Evolutionary conservation across 2,888 invertebrate genomes (phyloP), one percentile per base, ranked within the genome.

Genomic region (Cephus pygmeus): DNA sequence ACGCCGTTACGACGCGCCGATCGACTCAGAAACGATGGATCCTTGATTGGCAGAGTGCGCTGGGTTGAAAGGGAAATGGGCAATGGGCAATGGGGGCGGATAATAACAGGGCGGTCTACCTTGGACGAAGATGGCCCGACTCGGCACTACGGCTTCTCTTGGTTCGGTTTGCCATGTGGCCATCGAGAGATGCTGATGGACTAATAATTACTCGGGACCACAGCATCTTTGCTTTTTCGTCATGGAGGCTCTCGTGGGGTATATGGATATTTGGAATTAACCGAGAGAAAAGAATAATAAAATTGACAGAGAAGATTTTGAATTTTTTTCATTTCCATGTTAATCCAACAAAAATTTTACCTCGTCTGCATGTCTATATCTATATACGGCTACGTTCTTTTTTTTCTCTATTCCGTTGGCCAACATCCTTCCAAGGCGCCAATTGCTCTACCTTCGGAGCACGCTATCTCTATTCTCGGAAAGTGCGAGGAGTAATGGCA

Each of bases 81-180:
- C 85, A 73, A 81, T 80, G 85, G 85, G 85, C 82, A 83, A 88
- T 85, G 91, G 87, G 90, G 91, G 90, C 88, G 90, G 88, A 90
- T 91, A 91, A 91, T 91, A 88, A 91, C 90, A 91, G 90, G 90
- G 91, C 91, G 90, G 90, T 81, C 82, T 69, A 23, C 79, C 79
- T 56, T 83, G 77, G 79, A 84, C 84, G 84, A 87, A 87, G 86
- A 88, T 87, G 86, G 85, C 82, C 83, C 85, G 79, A 80, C 79
- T 79, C 78, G 78, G 83, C 56, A 56, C 56, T 56, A 23, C 71
- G 71, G 69, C 15, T 34, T 82, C 81, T 79, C 77, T 71, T 78
- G 56, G 76, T 79, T 83, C 82, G 82, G 85, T 84, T 84, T 81
- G 87, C 90, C 91, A 90, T 91, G 90, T 91, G 91, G 90, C 88